Base-by-base conservation (phyloP, 2,797 vertebrate genomes). In the Austrolebias charrua region DNA sequence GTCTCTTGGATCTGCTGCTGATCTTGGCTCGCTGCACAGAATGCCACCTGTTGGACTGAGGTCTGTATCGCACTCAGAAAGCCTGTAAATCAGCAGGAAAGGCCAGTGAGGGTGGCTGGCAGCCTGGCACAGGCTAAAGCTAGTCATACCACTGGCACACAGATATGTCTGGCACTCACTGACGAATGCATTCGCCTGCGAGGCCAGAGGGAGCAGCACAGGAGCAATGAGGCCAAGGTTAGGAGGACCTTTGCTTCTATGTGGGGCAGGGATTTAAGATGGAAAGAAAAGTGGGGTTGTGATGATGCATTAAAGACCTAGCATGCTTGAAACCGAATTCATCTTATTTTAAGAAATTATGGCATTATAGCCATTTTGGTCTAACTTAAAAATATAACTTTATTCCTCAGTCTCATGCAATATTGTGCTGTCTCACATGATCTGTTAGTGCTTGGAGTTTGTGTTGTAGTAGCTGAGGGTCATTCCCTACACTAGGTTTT, bases 11-110 rank as follows among this genome's bases (percentile, higher is more conserved):
- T 50, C 14, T 16, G 28, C 31, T 29, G 48, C 42, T 54, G 35
- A 29, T 70, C 67, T 47, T 4, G 58, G 63, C 60, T 73, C 76
- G 38, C 79, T 84, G 88, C 92, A 89, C 91, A 91, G 66, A 86
- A 90, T 87, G 87, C 86, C 91, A 92, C 90, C 92, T 92, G 91
- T 91, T 90, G 90, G 89, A 71, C 59, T 24, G 18, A 35, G 72
- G 70, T 82, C 73, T 77, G 87, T 80, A 87, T 85, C 88, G 76
- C 84, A 84, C 69, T 74, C 55, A 51, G 31, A 51, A 43, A 62
- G 68, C 63, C 33, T 40, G 67, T 75, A 83, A 84, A 87, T 83
- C 65, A 69, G 66, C n/a, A 19, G 69, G 62, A 28, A 57, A 78
- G 75, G 72, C 75, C 77, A 65, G 50, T 38, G 64, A 80, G 72